Evolutionary conservation across 2,113 vertebrate species (phyloP).

Genomic region (Centropus bengalensis): DNA sequence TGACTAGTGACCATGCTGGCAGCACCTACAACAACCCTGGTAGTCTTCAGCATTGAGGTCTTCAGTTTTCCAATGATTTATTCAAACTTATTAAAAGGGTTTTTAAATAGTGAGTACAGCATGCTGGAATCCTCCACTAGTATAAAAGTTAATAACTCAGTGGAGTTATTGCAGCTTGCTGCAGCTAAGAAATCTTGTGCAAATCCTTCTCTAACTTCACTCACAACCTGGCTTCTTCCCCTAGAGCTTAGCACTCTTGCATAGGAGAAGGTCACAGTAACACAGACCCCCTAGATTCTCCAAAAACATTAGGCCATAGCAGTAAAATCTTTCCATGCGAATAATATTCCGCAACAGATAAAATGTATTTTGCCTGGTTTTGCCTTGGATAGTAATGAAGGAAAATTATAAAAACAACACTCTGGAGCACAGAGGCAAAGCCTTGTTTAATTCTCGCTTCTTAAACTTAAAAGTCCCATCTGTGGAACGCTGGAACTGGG

Average conservation of each 20-base stretch:
- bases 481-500: slow-evolving; percentile 6
- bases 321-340: background rate
- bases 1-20: background rate
- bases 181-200: background rate
- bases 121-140: background rate
- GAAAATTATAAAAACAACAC: slow-evolving; percentile 18
- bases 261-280: background rate
- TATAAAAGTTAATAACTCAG: background rate
- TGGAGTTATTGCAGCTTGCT: background rate
- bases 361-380: background rate
- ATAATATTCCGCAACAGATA: background rate
- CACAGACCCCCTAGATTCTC: background rate
- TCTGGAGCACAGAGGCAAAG: background rate
- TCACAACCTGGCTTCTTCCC: background rate
- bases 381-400: slow-evolving; percentile 1
- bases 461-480: slow-evolving; percentile 1
- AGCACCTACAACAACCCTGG: background rate
- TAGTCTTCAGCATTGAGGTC: background rate
- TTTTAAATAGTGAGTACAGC: background rate
- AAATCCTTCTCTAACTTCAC: background rate
- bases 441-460: background rate
- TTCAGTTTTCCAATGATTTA: background rate
- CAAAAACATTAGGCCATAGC: background rate
- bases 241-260: background rate
- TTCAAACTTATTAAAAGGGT: background rate